Evolutionary conservation across 2,888 invertebrate species (phyloP), one percentile per base, ranked within the genome.

Genomic region (Temnothorax ravouxi): DNA sequence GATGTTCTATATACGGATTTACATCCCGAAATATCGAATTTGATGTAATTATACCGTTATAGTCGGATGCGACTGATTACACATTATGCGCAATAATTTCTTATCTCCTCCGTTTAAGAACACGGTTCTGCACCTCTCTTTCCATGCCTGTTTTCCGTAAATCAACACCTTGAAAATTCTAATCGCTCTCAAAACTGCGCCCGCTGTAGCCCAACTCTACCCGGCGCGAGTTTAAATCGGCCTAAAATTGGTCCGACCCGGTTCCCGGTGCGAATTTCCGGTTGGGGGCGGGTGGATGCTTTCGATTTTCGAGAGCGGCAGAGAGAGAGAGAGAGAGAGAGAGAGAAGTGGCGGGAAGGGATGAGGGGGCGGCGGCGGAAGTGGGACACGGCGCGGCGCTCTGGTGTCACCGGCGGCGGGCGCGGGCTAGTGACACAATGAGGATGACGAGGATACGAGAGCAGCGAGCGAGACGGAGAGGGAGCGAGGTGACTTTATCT

Each of bases 401-500:
- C 77, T 69, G 77, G 88, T 88, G 88, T 86, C 90, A 85, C 85
- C 85, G 83, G 61, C 84, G 83, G 67, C 76, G 84, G 83, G 67
- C 76, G 85, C 79, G 80, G 69, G 82, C 77, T 54, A 72, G 59
- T 86, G 88, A 88, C 87, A 87, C 90, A 85, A 91, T 86, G 89
- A 88, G 89, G 91, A 89, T 91, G 90, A 90, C 88, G 84, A 83
- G 91, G 88, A 88, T 83, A 79, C 86, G 86, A 77, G 76, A 66
- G 9, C 66, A 66, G 83, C 50, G 82, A 77, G 80, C 69, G 52
- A n/a, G 52, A 52, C 50, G 77, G 83, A 72, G 85, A 87, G 83
- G 77, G 84, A 67, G 85, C 87, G 79, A 79, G 87, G 84, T 89
- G 91, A 91, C 89, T 91, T 91, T 91, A 92, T 92, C 91, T 90